Evolutionary conservation across 2,113 vertebrate species (phyloP), one percentile per base, ranked within the genome.

Genomic region (Marmota flaviventris): DNA sequence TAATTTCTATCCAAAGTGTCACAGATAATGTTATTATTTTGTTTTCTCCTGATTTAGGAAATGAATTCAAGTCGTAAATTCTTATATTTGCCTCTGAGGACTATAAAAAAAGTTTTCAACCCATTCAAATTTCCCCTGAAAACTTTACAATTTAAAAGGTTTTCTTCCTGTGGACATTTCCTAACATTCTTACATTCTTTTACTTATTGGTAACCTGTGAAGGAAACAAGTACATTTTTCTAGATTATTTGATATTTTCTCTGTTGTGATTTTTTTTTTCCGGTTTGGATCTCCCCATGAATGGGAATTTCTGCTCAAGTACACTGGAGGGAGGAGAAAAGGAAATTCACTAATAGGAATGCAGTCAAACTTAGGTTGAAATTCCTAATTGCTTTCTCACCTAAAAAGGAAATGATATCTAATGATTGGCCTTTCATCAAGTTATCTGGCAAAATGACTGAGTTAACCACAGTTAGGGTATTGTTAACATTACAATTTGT

Each of bases 401-500:
- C 93, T 97, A 97, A 92, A 96, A 95, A 95, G 94, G 95, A 95
- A 95, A 81, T 39, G 27, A 25, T 86, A 96, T 86, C n/a, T 97
- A 97, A 97, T 91, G 91, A 83, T 73, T 97, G 96, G 85, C 77
- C 94, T 97, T 98, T 97, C 94, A 96, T 93, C 69, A 85, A 77
- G 73, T 85, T 98, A 92, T 87, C 39, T 79, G 81, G 86, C 89
- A 85, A 92, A 95, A 95, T 95, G 92, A 87, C 22, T 90, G 77
- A 1, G 7, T 75, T 96, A 96, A 86, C 90, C 92, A 92, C 29
- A 95, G 96, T 96, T 94, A 94, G 97, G 87, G 1, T 10, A 93
- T 97, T 97, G 96, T 98, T 97, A 93, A 96, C 82, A 67, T 95
- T 77, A 90, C 85, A 98, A 96, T 97, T 97, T 96, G 94, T 97